Percentiles rank a stretch among this genome's conserved stretches.
These are phyloP conservation scores for Halichoeres trimaculatus DNA, from an alignment of 2,113 vertebrate genomes.

Conservation along the genomic window DNA sequence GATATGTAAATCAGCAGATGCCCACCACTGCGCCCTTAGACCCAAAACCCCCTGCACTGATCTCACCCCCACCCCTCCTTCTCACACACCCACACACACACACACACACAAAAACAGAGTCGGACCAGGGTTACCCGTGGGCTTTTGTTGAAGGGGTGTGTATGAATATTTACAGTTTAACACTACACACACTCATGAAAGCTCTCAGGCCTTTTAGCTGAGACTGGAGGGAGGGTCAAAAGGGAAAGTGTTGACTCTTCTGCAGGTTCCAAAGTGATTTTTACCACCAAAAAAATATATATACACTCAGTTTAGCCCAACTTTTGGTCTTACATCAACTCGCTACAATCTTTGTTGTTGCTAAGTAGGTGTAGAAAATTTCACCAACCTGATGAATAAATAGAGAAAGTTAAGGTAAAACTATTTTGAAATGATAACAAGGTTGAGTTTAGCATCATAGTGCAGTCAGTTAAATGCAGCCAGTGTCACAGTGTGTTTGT, in stretches of 20 bases:
- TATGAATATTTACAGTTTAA: constrained; percentile 82
- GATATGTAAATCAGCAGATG: constrained; percentile 79
- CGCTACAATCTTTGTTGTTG: background rate
- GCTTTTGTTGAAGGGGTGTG: constrained; percentile 69
- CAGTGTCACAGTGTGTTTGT: background rate
- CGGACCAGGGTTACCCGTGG: constrained; percentile 58
- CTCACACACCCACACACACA: constrained; percentile 28
- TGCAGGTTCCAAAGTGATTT: constrained; percentile 53
- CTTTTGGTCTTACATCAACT: constrained; percentile 21
- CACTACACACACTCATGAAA: constrained; percentile 58
- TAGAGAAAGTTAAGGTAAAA: background rate
- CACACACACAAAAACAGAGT: constrained; percentile 38
- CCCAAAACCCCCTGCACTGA: constrained; percentile 33
- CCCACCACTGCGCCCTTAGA: constrained; percentile 54
- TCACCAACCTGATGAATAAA: background rate
- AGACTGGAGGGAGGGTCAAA: constrained; percentile 55
- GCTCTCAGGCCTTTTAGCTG: constrained; percentile 41
- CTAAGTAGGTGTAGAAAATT: background rate
- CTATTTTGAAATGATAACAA: background rate
- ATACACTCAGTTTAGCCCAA: constrained; percentile 2
- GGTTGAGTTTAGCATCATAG: background rate
- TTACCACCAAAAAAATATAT: constrained; percentile 1
- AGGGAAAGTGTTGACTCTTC: constrained; percentile 62
- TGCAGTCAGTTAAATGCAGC: background rate
- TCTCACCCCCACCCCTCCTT: constrained; percentile 22